These are phyloP conservation scores for Python bivittatus DNA, from an alignment of 2,113 vertebrate genomes.

Conservation along the genomic window DNA sequence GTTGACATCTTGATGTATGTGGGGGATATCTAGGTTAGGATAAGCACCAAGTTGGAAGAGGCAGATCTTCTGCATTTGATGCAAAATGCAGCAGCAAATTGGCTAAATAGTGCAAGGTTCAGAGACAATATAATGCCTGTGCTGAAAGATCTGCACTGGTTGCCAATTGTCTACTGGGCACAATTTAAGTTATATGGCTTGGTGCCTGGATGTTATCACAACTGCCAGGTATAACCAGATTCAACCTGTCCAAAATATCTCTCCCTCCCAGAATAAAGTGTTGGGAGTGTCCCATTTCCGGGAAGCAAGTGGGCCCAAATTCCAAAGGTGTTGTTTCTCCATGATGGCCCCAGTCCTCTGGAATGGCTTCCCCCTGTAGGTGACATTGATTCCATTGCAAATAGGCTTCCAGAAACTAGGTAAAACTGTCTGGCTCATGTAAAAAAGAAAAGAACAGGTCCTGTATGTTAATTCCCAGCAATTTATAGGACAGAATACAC, in stretches of 20 bases:
- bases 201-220: neutral
- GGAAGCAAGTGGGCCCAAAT: neutral
- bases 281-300: neutral
- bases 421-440: neutral
- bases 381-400: neutral
- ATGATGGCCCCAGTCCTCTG: neutral
- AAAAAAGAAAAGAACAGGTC: neutral
- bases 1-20: neutral
- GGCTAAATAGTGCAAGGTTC: neutral
- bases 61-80: neutral
- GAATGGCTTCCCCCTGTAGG: neutral
- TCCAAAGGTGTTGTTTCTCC: neutral
- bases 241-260: neutral
- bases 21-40: neutral
- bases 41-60: neutral
- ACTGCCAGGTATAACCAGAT: neutral
- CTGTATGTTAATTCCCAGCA: neutral
- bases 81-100: neutral
- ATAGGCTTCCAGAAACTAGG: neutral
- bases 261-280: neutral
- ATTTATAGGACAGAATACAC: neutral
- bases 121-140: neutral
- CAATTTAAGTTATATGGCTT: neutral
- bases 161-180: neutral
- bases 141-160: neutral